These are phyloP conservation scores for Atrina japonica DNA, from an alignment of 2,888 invertebrate species.

Conservation along the genomic window DNA sequence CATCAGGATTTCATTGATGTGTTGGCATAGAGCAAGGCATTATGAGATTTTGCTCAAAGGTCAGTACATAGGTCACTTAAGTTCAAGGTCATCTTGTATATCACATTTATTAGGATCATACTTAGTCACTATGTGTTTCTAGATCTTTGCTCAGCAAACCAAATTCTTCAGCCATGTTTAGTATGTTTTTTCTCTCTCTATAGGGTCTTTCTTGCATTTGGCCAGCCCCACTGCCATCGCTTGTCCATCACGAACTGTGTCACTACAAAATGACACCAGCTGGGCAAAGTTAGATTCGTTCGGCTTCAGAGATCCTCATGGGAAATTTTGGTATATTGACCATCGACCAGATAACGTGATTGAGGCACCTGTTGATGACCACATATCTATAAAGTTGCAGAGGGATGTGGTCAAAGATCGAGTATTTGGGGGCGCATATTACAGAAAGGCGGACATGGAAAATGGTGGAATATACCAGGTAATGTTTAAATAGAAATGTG, in stretches of 20 bases:
- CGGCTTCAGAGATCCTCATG: conserved; percentile 49
- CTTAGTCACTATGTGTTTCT: no score
- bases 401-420: conserved; percentile 45
- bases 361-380: conserved; percentile 39
- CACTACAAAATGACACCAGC: conserved; percentile 16
- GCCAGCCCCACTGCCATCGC: conserved; percentile 36
- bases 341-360: conserved; percentile 45
- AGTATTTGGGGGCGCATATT: conserved; percentile 50
- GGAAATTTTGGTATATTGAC: conserved; percentile 44
- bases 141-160: no score
- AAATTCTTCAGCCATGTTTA: no score
- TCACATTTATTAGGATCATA: no score
- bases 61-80: no score
- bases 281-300: conserved; percentile 43
- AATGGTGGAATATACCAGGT: conserved; percentile 56
- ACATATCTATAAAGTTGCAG: conserved; percentile 46
- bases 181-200: no score
- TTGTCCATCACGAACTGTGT: conserved; percentile 33
- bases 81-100: no score
- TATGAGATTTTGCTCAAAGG: no score
- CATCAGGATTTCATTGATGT: not conserved
- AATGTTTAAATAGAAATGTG: not conserved
- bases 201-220: conserved; percentile 42
- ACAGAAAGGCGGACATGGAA: conserved; percentile 47
- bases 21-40: not conserved